A percentile compares a stretch with the other conserved stretches of the same genome.
These are phyloP conservation scores for Eublepharis macularius DNA, from an alignment of 2,113 vertebrate species.

Conservation along the genomic window DNA sequence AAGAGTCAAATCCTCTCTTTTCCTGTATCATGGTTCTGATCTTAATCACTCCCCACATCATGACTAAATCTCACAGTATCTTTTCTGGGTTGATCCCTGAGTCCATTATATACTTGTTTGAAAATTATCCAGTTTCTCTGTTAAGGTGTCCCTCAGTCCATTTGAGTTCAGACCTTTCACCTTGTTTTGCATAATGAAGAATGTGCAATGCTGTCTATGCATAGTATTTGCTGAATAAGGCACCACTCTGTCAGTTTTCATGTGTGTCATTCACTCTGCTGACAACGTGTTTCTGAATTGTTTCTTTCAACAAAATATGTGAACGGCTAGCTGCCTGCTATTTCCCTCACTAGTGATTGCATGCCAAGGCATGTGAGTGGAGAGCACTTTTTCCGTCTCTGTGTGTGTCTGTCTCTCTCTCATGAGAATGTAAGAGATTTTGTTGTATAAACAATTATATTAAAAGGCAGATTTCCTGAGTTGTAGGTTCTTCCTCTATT, in stretches of 20 bases:
- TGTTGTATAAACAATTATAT: neutral
- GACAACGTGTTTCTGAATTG: neutral
- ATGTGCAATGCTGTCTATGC: neutral
- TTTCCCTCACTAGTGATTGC: neutral
- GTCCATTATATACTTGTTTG: neutral
- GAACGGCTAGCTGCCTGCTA: neutral
- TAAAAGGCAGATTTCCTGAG: neutral
- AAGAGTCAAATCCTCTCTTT: no score
- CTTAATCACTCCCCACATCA: no score
- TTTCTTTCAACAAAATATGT: neutral
- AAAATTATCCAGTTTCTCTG: neutral
- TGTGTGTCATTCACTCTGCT: neutral
- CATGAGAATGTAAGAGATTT: neutral
- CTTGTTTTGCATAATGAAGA: neutral
- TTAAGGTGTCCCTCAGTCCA: neutral
- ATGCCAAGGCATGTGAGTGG: neutral
- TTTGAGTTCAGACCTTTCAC: neutral
- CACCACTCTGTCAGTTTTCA: neutral
- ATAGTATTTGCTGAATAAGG: slow-evolving; percentile 9
- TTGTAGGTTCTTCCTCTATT: neutral
- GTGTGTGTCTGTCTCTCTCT: neutral
- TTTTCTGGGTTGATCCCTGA: no score
- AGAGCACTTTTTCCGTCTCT: neutral
- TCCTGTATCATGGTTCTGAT: no score
- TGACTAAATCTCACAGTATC: no score